phyloP scores from a whole-genome alignment of 2,797 vertebrate genomes.

The Poeciliopsis turneri region DNA sequence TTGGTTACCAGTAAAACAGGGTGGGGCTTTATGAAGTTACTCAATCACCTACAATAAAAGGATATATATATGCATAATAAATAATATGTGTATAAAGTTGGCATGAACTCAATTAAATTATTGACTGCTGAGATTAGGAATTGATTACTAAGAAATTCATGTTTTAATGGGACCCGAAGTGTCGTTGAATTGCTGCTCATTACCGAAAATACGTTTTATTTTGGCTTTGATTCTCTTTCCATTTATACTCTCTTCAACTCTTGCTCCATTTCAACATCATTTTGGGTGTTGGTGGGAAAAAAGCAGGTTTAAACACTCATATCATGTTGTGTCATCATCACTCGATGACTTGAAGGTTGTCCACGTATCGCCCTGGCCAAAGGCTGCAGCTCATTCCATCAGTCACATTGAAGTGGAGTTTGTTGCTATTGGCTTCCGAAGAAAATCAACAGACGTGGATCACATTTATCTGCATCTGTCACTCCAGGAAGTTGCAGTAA shows the following conservation, averaged over 20 bases:
- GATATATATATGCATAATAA: not conserved
- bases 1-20: not conserved
- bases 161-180: not conserved
- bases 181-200: not conserved
- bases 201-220: conserved; percentile 14
- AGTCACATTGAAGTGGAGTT: too few species aligned
- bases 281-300: conserved; percentile 18
- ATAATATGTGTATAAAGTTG: not conserved
- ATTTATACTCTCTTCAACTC: not conserved
- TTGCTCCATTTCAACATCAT: conserved; percentile 4
- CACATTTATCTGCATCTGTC: too few species aligned
- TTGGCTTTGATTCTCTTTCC: conserved; percentile 34
- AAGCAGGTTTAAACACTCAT: not conserved
- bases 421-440: too few species aligned
- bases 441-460: too few species aligned
- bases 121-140: not conserved
- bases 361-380: not conserved
- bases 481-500: too few species aligned
- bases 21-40: not conserved
- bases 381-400: too few species aligned
- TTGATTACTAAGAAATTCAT: not conserved
- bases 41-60: not conserved
- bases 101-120: not conserved
- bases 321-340: not conserved
- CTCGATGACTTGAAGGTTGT: not conserved